Base-by-base conservation (phyloP, 2,113 vertebrate species). In the Amphiprion percula region DNA sequence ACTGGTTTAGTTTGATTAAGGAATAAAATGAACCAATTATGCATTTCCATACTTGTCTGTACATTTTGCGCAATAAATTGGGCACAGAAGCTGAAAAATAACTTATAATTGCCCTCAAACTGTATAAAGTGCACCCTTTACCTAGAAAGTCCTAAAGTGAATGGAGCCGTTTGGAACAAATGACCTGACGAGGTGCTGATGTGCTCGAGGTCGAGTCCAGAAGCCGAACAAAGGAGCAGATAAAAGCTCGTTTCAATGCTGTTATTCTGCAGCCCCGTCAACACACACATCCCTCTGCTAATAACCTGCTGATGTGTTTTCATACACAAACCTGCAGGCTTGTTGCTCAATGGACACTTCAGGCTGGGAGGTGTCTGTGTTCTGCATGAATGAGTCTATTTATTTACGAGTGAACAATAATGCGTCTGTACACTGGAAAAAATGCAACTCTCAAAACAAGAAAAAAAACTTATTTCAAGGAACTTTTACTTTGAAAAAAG, bases 131-230 rank as follows among this genome's bases (percentile, higher is more conserved):
- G 37, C 10, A 2, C 21, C 41, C 12, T 3, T 24, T 12, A 65
- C n/a, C 59, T 47, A 26, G 60, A 37, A n/a, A 68, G 77, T 55
- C 56, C 59, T 0, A 37, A 28, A 55, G 9, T 65, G n/a, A 46
- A 54, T 10, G 11, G 0, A 64, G 52, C 26, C 50, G 21, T 50
- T 70, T 33, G 53, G 78, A 64, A 76, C 74, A 79, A 87, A 90
- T 55, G 67, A 82, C 60, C 67, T n/a, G 53, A 84, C 62, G 58
- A 84, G 73, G 76, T 66, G 78, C 52, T 86, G 76, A 90, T 49
- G 73, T 54, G 64, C 17, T 77, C 0, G 67, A 85, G 78, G 79
- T 77, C 33, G 16, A 5, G 54, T 73, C 67, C 55, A 66, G 59
- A 44, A 65, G 53, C 49, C 39, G 70, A 41, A 85, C 56, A 73